Evolutionary conservation across 2,797 vertebrate species (phyloP).

Genomic region (Hirundo rustica): DNA sequence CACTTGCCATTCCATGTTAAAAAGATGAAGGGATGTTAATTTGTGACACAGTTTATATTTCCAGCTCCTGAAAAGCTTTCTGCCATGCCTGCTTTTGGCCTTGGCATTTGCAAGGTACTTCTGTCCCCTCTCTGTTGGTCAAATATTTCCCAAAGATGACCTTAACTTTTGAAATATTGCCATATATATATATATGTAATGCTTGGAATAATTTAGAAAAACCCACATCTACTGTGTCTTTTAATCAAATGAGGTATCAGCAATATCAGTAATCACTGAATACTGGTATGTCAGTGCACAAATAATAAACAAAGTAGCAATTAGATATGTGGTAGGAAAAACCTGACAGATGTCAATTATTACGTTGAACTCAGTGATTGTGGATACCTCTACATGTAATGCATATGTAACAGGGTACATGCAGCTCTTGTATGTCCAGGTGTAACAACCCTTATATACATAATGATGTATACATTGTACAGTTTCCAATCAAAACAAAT

Average conservation of each 20-base stretch:
- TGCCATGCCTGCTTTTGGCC: neutral
- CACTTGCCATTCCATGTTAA: neutral
- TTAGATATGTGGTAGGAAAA: neutral
- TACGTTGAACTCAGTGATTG: neutral
- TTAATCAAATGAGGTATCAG: neutral
- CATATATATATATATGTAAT: neutral
- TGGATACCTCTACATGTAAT: neutral
- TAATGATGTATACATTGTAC: neutral
- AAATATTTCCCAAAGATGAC: neutral
- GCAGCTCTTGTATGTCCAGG: neutral
- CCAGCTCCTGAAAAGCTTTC: neutral
- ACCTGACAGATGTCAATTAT: neutral
- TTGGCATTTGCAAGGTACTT: neutral
- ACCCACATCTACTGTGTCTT: neutral
- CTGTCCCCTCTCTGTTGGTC: neutral
- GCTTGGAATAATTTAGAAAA: neutral
- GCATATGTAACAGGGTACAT: neutral
- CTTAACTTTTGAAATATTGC: neutral
- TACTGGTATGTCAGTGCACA: neutral
- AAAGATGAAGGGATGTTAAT: neutral
- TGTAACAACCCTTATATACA: neutral
- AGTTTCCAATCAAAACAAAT: neutral
- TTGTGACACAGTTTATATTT: neutral
- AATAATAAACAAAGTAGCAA: neutral
- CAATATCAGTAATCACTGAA: neutral